Evolutionary conservation across 2,888 invertebrate species (phyloP).

Genomic region (Willowsia nigromaculata): DNA sequence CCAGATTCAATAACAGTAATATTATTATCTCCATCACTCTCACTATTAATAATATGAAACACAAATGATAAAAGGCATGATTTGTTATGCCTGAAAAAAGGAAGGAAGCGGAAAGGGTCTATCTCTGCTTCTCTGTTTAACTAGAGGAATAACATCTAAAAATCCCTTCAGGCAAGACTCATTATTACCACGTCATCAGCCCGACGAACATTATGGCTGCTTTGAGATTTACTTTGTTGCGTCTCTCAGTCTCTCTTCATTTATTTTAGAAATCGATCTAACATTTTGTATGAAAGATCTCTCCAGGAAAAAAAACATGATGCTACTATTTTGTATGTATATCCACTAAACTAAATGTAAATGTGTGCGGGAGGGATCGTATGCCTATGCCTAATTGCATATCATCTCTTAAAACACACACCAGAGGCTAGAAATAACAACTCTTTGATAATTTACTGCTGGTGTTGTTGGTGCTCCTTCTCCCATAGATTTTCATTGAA

Average conservation of each 20-base stretch:
- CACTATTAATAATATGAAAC: constrained; percentile 24
- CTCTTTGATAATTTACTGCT: constrained; percentile 57
- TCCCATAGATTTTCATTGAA: constrained; percentile 27
- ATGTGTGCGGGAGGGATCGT: constrained; percentile 53
- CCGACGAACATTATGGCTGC: constrained; percentile 25
- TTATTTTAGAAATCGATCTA: background rate
- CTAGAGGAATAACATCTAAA: background rate
- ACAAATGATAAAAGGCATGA: constrained; percentile 39
- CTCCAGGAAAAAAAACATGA: background rate
- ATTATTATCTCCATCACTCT: constrained; percentile 38
- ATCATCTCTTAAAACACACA: constrained; percentile 52
- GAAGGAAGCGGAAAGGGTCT: constrained; percentile 15
- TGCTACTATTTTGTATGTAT: background rate
- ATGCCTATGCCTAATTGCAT: constrained; percentile 24
- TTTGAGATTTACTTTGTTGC: constrained; percentile 6
- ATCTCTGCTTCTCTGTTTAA: background rate
- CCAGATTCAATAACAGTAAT: background rate
- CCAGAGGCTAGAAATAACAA: constrained; percentile 61
- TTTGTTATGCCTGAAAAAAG: constrained; percentile 38
- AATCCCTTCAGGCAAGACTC: constrained; percentile 35
- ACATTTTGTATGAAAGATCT: constrained; percentile 4
- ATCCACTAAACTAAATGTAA: too few relatives aligned
- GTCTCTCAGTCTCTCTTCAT: background rate
- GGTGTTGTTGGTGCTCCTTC: background rate
- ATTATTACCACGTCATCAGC: constrained; percentile 26